These are phyloP conservation scores for Macrosiphum euphorbiae DNA, from an alignment of 2,888 invertebrate species.

Conservation along the genomic window DNA sequence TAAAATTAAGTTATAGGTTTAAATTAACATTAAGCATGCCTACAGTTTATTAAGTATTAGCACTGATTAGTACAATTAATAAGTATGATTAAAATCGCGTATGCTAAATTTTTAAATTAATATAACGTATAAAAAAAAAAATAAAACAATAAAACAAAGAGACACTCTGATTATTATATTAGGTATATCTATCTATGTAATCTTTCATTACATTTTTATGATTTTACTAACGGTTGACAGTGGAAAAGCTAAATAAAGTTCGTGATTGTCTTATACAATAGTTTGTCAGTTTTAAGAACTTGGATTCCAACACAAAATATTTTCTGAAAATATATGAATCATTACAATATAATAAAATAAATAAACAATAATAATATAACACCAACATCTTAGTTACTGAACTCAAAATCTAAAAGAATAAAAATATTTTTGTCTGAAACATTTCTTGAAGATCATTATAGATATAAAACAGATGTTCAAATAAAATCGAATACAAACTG, in stretches of 20 bases:
- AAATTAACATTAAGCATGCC: background rate
- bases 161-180: background rate
- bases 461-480: constrained; percentile 57
- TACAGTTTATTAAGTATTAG: background rate
- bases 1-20: background rate
- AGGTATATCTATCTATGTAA: background rate
- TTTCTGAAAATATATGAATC: background rate
- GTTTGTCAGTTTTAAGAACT: background rate
- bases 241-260: background rate
- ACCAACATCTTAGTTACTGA: background rate
- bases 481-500: constrained; percentile 26
- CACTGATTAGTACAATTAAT: background rate
- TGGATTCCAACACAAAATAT: background rate
- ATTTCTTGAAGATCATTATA: constrained; percentile 8
- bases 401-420: background rate
- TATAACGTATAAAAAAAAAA: background rate
- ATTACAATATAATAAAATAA: background rate
- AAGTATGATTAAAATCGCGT: background rate
- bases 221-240: background rate
- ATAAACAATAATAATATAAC: background rate
- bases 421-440: constrained; percentile 35
- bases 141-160: background rate
- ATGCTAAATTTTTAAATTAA: background rate
- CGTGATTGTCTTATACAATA: background rate
- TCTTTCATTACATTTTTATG: background rate